A percentile compares a stretch with the other conserved stretches of the same genome.
phyloP scores from a whole-genome alignment of 2,113 vertebrate genomes.

The Prochilodus magdalenae region DNA sequence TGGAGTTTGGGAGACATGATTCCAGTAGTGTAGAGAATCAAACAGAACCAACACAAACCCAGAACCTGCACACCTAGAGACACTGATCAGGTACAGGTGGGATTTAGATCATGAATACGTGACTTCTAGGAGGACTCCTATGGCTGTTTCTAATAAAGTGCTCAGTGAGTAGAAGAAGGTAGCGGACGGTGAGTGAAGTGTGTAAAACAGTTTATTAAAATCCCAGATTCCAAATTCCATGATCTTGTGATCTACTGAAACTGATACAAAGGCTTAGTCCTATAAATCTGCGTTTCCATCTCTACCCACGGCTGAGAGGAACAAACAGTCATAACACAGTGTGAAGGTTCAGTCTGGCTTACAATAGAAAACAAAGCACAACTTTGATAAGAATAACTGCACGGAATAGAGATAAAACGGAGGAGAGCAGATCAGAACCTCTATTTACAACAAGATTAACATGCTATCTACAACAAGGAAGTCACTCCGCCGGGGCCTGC shows the following conservation, averaged over 20 bases:
- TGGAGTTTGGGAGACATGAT: too few species aligned
- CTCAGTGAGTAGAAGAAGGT: too few species aligned
- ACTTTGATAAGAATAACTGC: neutral
- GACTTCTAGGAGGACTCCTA: too few species aligned
- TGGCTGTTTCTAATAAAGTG: too few species aligned
- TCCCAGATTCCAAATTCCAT: neutral
- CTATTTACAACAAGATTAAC: constrained; percentile 35
- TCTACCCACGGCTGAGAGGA: neutral
- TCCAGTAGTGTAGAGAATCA: too few species aligned
- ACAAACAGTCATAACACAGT: neutral
- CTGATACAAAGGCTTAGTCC: neutral
- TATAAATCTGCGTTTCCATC: neutral
- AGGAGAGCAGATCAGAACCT: constrained; percentile 3
- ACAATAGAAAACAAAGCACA: neutral
- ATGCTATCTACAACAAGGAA: constrained; percentile 13
- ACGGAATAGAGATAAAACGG: neutral
- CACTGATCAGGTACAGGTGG: too few species aligned
- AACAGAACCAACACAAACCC: too few species aligned
- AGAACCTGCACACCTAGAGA: too few species aligned
- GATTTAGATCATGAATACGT: too few species aligned
- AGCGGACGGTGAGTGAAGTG: neutral
- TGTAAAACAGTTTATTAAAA: neutral
- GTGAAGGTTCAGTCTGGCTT: neutral
- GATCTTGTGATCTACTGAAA: neutral
- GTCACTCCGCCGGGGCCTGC: neutral